Evolutionary conservation across 2,113 vertebrate genomes (phyloP).

Genomic region (Tursiops truncatus): DNA sequence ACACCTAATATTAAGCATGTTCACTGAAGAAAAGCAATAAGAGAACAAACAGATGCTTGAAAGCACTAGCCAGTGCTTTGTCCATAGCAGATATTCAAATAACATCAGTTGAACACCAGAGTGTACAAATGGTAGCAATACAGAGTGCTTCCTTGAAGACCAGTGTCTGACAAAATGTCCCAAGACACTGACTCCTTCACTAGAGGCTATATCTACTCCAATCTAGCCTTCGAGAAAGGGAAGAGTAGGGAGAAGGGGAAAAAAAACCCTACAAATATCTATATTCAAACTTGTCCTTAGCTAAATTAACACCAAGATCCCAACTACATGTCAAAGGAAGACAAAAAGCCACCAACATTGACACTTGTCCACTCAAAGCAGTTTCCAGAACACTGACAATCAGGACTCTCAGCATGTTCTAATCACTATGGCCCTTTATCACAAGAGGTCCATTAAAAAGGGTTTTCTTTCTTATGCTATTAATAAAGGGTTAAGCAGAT

Average conservation of each 20-base stretch:
- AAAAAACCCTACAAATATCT: neutral
- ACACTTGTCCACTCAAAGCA: slow-evolving; percentile 18
- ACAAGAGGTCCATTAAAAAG: neutral
- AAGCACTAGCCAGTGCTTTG: neutral
- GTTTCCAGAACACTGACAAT: slow-evolving; percentile 30
- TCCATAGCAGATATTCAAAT: neutral
- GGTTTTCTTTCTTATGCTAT: slow-evolving; percentile 4
- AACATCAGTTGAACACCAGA: neutral
- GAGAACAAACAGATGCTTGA: neutral
- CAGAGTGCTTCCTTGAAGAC: neutral
- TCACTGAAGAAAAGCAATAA: slow-evolving; percentile 11
- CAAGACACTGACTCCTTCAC: neutral
- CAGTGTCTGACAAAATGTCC: neutral
- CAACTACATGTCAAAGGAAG: slow-evolving; percentile 24
- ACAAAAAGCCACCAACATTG: slow-evolving; percentile 15
- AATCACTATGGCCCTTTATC: neutral
- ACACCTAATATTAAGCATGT: neutral
- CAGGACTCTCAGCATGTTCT: neutral
- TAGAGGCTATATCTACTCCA: neutral
- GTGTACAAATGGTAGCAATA: neutral
- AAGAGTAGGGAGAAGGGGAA: neutral
- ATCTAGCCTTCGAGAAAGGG: neutral
- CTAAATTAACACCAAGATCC: slow-evolving; percentile 20
- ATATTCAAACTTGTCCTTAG: slow-evolving; percentile 28
- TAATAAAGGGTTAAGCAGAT: slow-evolving; percentile 28